A percentile compares a stretch with the other conserved stretches of the same genome.
These are phyloP conservation scores for Botia kubotai DNA, from an alignment of 2,797 vertebrate genomes.

Conservation along the genomic window DNA sequence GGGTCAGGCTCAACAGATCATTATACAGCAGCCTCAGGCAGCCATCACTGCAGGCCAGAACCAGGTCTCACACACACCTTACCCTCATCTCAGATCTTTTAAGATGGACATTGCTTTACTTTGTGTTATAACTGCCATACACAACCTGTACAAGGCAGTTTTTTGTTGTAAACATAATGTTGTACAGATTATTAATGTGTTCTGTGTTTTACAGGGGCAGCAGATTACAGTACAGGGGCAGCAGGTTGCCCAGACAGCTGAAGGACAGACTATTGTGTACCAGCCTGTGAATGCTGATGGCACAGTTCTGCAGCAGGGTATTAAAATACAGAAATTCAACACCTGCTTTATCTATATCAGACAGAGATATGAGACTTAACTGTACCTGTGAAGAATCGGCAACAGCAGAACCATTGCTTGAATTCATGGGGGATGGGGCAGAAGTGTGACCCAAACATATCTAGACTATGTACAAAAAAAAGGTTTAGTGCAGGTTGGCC, in stretches of 20 bases:
- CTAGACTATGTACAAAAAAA: too few relatives aligned
- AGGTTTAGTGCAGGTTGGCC: too few relatives aligned
- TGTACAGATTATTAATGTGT: constrained; percentile 1
- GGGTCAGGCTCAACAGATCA: constrained; percentile 97
- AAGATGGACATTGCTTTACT: not conserved
- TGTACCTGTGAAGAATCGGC: not conserved
- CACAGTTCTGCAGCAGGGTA: constrained; percentile 97
- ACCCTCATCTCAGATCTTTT: not conserved
- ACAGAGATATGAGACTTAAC: not conserved
- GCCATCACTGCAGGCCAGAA: constrained; percentile 97
- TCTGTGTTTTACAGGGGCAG: constrained; percentile 80
- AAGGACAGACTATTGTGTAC: constrained; percentile 98
- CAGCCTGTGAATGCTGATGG: constrained; percentile 98
- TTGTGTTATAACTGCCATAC: not conserved
- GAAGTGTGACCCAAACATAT: too few relatives aligned
- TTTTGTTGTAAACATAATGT: not conserved
- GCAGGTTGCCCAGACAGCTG: constrained; percentile 96
- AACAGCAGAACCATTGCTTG: not conserved
- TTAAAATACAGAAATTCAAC: not conserved
- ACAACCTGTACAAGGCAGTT: not conserved
- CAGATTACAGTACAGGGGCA: constrained; percentile 96
- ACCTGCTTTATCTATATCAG: not conserved
- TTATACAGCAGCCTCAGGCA: constrained; percentile 98
- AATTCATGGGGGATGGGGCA: too few relatives aligned
- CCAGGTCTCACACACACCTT: constrained; percentile 82